Evolutionary conservation across 2,888 invertebrate species (phyloP), one percentile per base, ranked within the genome.

Genomic region (Kryphioiulus occultus): DNA sequence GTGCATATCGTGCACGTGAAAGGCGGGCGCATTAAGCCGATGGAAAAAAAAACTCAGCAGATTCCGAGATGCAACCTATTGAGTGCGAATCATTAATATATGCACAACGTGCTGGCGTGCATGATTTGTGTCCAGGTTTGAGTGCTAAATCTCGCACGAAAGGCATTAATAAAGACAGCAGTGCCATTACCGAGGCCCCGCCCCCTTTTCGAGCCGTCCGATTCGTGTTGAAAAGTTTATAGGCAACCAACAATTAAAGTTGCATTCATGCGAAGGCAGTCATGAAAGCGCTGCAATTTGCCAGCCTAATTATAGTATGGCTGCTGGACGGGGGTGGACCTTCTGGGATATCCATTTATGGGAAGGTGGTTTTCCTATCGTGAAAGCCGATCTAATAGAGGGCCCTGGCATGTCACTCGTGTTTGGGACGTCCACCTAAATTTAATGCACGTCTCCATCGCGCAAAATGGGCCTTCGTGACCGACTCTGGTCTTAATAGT

Each of bases 141-240:
- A 44, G 85, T 85, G 85, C 39, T 26, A 85, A 42, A 42, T 85
- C 44, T 85, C 85, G 39, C 85, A 85, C 85, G 85, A 85, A 85
- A 44, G 85, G 85, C 85, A 85, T 85, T 85, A 85, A 85, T 85
- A 85, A 44, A 85, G 85, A 85, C 85, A 85, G 85, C 85, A 85
- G 44, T 22, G 85, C 26, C 39, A 85, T 85, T 85, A 42, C n/a
- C 39, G 42, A 39, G 35, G 9, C 78, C 78, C 78, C 30, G 15
- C 78, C 78, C 78, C 78, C 17, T 78, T 30, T 78, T 78, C 78
- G 78, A 32, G 1, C 78, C 78, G 30, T 4, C 15, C 78, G 78
- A 30, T 78, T 78, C 78, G 78, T 78, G 78, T 78, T 78, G 78
- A 78, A 30, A 78, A 78, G 78, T 78, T 78, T 78, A 78, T 78